Conservation (phyloP, 2,888 invertebrate species). For the Caenorhabditis macrosperma region DNA sequence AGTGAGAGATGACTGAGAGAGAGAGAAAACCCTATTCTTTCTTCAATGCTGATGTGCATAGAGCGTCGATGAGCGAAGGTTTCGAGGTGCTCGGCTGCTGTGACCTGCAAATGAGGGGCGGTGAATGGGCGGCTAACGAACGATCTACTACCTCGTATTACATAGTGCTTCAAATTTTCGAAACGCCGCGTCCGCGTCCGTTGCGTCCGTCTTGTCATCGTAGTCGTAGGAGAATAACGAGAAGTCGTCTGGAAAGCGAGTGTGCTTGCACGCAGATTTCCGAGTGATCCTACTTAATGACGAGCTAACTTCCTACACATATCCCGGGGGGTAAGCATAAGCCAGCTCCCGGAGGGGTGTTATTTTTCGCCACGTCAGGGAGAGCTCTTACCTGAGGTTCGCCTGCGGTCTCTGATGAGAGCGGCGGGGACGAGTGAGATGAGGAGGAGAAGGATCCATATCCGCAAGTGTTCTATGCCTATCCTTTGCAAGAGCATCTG, state of each 20-base stretch:
- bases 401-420: conserved; percentile 40
- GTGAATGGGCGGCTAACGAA: background rate
- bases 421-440: conserved; percentile 54
- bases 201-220: conserved; percentile 41
- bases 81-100: conserved; percentile 35
- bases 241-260: conserved; percentile 47
- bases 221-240: conserved; percentile 49
- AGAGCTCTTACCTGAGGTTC: conserved; percentile 31
- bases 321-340: too few species aligned
- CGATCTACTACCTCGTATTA: conserved; percentile 26
- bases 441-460: conserved; percentile 54
- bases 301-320: background rate
- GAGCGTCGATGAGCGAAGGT: conserved; percentile 48
- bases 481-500: conserved; percentile 65
- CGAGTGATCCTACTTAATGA: too few species aligned
- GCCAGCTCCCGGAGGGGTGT: too few species aligned
- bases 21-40: conserved; percentile 56
- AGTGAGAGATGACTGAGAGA: conserved; percentile 16
- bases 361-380: background rate
- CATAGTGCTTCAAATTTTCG: conserved; percentile 48
- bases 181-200: conserved; percentile 39
- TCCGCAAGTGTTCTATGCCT: conserved; percentile 62
- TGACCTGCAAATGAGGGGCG: conserved; percentile 32
- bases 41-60: conserved; percentile 56
- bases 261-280: too few species aligned